Evolutionary conservation across 2,113 vertebrate genomes (phyloP), one percentile per base, ranked within the genome.

Genomic region (Chlorocebus sabaeus): DNA sequence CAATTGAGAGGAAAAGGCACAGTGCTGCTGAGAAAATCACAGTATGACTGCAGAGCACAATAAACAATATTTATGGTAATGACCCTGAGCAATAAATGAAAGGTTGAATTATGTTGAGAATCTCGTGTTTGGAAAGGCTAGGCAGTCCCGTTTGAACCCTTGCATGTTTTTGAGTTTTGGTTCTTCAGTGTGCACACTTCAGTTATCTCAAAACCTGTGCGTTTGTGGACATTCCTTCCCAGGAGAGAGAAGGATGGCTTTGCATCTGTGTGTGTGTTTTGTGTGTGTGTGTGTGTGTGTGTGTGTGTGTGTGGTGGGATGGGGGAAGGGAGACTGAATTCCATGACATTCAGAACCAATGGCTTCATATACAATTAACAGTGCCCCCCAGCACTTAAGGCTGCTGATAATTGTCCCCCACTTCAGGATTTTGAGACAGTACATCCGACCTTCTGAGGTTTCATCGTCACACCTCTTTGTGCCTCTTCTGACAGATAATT

Each of bases 401-500:
- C 90, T 91, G 90, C 92, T 94, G 87, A 6, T 95, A 96, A 97
- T 98, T 91, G 82, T 45, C 40, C 81, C 84, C 70, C 22, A 8
- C 86, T 93, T 95, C 50, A 78, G 85, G 82, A 13, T 95, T 96
- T 96, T 73, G 96, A 96, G 95, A 88, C 78, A 43, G 93, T 93
- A 95, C 80, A 95, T 83, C 80, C 3, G 84, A 95, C 96, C 96
- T 80, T 90, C 93, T 0, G 57, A 98, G 97, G 93, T 96, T 97
- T 98, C 97, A 79, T 98, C 72, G 96, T 98, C 97, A 52, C 82
- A 81, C 89, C 94, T 96, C 96, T 97, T 92, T 97, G 43, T 73
- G 81, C 90, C 94, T 97, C 96, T 97, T 90, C 89, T 98, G 98
- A 98, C 93, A 96, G 96, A 92, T 97, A 96, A 95, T 98, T 98